phyloP scores from a whole-genome alignment of 2,113 vertebrate species.

The Anas platyrhynchos region DNA sequence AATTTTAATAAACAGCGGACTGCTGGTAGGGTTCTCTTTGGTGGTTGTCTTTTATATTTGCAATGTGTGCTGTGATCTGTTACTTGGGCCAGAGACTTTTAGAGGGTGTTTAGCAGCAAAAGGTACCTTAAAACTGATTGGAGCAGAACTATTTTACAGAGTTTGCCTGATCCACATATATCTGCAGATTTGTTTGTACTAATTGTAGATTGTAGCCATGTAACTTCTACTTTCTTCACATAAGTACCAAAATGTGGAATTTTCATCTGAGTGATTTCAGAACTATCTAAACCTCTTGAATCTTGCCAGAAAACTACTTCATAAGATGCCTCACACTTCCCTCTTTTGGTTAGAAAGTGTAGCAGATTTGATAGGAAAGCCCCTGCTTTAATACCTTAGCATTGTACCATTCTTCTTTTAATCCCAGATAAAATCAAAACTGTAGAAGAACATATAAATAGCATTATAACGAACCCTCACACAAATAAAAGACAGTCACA shows the following conservation, averaged over 20 bases:
- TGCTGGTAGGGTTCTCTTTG: slow-evolving; percentile 38
- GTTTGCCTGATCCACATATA: neutral
- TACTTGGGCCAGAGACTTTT: slow-evolving; percentile 24
- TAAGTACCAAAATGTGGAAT: neutral
- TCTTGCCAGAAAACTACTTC: neutral
- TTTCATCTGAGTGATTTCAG: neutral
- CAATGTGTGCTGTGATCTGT: neutral
- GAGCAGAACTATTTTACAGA: neutral
- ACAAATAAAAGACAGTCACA: neutral
- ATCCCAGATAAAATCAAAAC: neutral
- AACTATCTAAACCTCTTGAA: neutral
- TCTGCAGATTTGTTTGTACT: neutral
- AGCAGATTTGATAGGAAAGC: neutral
- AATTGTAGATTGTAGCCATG: neutral
- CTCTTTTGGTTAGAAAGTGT: neutral
- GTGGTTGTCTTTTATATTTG: slow-evolving; percentile 48
- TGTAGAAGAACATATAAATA: neutral
- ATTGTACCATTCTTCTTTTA: neutral
- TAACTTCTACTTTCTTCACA: neutral
- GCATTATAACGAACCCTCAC: neutral
- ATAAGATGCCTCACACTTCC: neutral
- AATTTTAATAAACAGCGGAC: slow-evolving; percentile 60
- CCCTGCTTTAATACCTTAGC: neutral
- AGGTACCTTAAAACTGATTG: slow-evolving; percentile 2
- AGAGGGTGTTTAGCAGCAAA: slow-evolving; percentile 23